These are phyloP conservation scores for Trissolcus japonicus DNA, from an alignment of 2,888 invertebrate genomes.

Conservation along the genomic window DNA sequence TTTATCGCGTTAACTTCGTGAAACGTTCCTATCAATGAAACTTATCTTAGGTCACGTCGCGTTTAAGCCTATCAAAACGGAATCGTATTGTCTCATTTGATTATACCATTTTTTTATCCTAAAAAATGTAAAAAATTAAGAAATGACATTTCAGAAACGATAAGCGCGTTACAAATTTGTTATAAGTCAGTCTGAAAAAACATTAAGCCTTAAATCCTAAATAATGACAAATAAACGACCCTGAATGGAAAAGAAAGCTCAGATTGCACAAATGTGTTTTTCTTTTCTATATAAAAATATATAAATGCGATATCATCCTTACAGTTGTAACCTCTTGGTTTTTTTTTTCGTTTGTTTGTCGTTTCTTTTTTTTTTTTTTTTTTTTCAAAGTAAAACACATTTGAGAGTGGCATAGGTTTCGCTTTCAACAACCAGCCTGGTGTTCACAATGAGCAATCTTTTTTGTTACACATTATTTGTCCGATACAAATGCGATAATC, in stretches of 20 bases:
- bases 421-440: slow-evolving; percentile 10
- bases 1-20: background rate
- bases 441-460: slow-evolving; percentile 42
- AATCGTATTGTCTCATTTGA: slow-evolving; percentile 39
- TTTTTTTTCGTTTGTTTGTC: too few species aligned
- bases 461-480: slow-evolving; percentile 27
- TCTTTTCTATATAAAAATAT: slow-evolving; percentile 41
- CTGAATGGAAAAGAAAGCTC: slow-evolving; percentile 38
- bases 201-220: slow-evolving; percentile 30
- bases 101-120: slow-evolving; percentile 23
- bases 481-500: slow-evolving; percentile 26
- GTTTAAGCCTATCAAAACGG: slow-evolving; percentile 28
- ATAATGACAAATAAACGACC: slow-evolving; percentile 12
- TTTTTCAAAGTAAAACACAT: slow-evolving; percentile 19
- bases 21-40: slow-evolving; percentile 8
- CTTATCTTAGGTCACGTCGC: slow-evolving; percentile 13
- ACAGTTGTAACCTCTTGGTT: background rate
- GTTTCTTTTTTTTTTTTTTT: background rate
- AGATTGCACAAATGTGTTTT: slow-evolving; percentile 30
- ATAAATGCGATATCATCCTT: slow-evolving; percentile 44
- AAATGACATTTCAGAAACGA: slow-evolving; percentile 41
- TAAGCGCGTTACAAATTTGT: slow-evolving; percentile 38
- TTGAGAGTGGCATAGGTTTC: slow-evolving; percentile 7
- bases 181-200: slow-evolving; percentile 45
- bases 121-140: slow-evolving; percentile 46